Percentiles rank a stretch among this genome's conserved stretches.
Conservation (phyloP, 2,888 invertebrate genomes). For the Byasa hedistus region DNA sequence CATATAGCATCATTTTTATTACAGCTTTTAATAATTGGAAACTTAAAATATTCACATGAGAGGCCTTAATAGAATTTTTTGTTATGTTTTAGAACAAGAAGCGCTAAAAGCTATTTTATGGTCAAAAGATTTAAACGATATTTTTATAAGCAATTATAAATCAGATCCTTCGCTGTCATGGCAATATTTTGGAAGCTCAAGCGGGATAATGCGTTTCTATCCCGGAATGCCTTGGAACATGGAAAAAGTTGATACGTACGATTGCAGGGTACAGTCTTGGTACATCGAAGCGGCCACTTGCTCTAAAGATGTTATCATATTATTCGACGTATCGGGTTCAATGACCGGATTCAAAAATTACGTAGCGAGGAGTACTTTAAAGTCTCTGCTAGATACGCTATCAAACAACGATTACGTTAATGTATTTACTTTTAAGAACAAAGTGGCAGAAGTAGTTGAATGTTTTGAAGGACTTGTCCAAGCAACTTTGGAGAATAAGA, state of each 20-base stretch:
- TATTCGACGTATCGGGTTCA: slow-evolving; percentile 97
- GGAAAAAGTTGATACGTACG: slow-evolving; percentile 86
- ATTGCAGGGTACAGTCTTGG: slow-evolving; percentile 96
- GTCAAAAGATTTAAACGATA: slow-evolving; percentile 91
- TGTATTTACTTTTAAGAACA: slow-evolving; percentile 89
- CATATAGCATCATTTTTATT: no score
- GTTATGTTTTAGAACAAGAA: slow-evolving; percentile 55
- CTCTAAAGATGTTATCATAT: slow-evolving; percentile 97
- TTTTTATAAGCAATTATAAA: slow-evolving; percentile 91
- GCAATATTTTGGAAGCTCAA: slow-evolving; percentile 98
- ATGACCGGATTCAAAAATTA: slow-evolving; percentile 92
- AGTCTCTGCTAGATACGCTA: slow-evolving; percentile 94
- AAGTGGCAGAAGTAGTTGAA: slow-evolving; percentile 85
- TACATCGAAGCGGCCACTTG: slow-evolving; percentile 99
- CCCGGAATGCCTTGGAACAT: slow-evolving; percentile 88
- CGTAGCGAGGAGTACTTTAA: slow-evolving; percentile 91
- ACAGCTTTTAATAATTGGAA: neutral
- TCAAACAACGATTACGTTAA: slow-evolving; percentile 99
- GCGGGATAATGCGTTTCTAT: slow-evolving; percentile 95
- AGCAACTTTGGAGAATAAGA: slow-evolving; percentile 91
- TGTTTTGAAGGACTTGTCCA: slow-evolving; percentile 94
- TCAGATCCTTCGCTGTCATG: slow-evolving; percentile 94
- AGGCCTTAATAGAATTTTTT: no score
- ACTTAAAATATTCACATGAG: neutral
- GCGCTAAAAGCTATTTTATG: slow-evolving; percentile 84